Conservation (phyloP, 2,113 vertebrate genomes). For the Neolamprologus hecqui region DNA sequence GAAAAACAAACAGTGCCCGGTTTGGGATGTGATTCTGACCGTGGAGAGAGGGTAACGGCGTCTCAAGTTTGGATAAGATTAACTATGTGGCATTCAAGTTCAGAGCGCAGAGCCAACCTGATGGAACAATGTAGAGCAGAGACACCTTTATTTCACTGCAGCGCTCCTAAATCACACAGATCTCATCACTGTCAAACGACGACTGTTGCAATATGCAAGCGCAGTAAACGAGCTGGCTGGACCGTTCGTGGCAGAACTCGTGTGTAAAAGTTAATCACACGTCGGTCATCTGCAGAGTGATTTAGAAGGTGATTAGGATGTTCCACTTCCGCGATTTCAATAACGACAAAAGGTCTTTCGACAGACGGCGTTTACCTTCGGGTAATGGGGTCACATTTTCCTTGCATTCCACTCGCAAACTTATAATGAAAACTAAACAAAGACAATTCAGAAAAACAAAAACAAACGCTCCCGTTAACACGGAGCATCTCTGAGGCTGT, state of each 20-base stretch:
- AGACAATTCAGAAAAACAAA: background rate
- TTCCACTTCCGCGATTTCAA: conserved; percentile 8
- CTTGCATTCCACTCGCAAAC: background rate
- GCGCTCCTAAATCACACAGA: background rate
- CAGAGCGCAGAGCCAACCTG: background rate
- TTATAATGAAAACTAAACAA: background rate
- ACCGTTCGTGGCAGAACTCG: background rate
- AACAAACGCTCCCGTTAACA: background rate
- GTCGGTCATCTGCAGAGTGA: background rate
- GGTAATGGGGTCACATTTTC: background rate
- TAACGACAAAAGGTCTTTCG: background rate
- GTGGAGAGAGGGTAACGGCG: background rate
- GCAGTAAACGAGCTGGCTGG: background rate
- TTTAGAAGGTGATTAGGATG: conserved; percentile 8
- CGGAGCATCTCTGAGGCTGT: background rate
- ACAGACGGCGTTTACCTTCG: background rate
- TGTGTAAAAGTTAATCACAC: conserved; percentile 3
- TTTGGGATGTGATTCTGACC: background rate
- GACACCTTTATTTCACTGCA: background rate
- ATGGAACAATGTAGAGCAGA: background rate
- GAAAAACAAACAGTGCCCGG: background rate
- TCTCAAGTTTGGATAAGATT: background rate
- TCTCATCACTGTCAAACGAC: background rate
- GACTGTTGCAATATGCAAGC: background rate
- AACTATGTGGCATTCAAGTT: background rate